A percentile compares a stretch with the other conserved stretches of the same genome.
Evolutionary conservation across 2,888 invertebrate species (phyloP).

Genomic region (Caprella mutica): DNA sequence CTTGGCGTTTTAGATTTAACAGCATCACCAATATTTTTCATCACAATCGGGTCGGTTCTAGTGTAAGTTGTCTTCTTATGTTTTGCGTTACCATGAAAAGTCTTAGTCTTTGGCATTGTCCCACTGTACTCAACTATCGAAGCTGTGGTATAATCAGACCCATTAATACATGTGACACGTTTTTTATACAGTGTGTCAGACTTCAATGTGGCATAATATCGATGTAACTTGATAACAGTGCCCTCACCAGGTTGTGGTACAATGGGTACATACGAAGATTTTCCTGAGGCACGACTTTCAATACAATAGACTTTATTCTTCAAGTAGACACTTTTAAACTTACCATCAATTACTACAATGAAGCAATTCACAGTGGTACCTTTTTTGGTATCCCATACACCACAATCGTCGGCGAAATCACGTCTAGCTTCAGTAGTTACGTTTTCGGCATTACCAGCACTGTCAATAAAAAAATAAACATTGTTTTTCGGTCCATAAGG

Average conservation of each 20-base stretch:
- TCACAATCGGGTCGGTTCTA: neutral
- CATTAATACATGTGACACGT: neutral
- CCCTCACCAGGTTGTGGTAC: neutral
- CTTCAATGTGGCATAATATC: constrained; percentile 4
- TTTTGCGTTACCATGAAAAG: neutral
- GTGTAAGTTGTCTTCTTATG: neutral
- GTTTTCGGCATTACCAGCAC: neutral
- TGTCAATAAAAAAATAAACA: constrained; percentile 5
- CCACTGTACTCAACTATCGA: constrained; percentile 3
- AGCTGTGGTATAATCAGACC: neutral
- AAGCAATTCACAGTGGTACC: neutral
- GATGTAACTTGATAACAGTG: neutral
- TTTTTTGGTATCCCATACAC: constrained; percentile 4
- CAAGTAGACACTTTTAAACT: neutral
- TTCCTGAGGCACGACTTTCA: neutral
- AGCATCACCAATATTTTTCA: neutral
- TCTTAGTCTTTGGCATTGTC: neutral
- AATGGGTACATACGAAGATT: neutral
- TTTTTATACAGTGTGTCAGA: neutral
- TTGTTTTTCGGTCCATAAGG: constrained; percentile 2
- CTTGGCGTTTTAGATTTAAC: neutral
- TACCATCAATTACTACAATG: neutral
- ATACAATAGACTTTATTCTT: neutral
- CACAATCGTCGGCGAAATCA: constrained; percentile 2
- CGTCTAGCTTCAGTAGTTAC: too few relatives aligned